These are phyloP conservation scores for Sepiola atlantica DNA, from an alignment of 2,888 invertebrate genomes.

Conservation along the genomic window DNA sequence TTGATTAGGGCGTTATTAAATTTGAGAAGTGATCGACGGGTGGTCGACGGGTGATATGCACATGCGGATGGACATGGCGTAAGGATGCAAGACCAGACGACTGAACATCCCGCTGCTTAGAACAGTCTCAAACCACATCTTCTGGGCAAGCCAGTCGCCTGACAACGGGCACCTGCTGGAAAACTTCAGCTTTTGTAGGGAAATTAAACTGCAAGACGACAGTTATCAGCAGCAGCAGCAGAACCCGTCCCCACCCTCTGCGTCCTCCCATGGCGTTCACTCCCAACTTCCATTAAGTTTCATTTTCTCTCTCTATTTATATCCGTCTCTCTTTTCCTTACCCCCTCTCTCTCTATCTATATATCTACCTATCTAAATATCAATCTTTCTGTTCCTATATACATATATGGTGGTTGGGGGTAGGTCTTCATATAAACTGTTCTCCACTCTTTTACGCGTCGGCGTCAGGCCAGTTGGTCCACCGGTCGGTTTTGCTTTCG, in stretches of 20 bases:
- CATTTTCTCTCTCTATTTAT: not conserved
- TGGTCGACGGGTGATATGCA: slow-evolving; percentile 22
- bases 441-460: not conserved
- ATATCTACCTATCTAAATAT: not conserved
- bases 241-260: not conserved
- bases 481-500: slow-evolving; percentile 24
- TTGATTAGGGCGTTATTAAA: slow-evolving; percentile 21
- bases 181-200: slow-evolving; percentile 1
- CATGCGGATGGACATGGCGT: slow-evolving; percentile 13
- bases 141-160: not conserved
- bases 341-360: not conserved
- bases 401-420: not conserved
- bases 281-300: not conserved
- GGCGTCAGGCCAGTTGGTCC: slow-evolving; percentile 32
- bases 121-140: slow-evolving; percentile 6
- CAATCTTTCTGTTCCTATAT: too few species aligned
- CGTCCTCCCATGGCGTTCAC: not conserved
- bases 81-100: slow-evolving; percentile 9
- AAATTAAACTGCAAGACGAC: not conserved
- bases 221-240: not conserved
- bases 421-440: not conserved
- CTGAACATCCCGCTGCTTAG: not conserved
- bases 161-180: slow-evolving; percentile 32
- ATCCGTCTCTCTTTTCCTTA: not conserved
- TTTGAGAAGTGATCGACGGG: slow-evolving; percentile 10